A percentile compares a stretch with the other conserved stretches of the same genome.
These are phyloP conservation scores for Leptothorax acervorum DNA, from an alignment of 2,888 invertebrate species.

Conservation along the genomic window DNA sequence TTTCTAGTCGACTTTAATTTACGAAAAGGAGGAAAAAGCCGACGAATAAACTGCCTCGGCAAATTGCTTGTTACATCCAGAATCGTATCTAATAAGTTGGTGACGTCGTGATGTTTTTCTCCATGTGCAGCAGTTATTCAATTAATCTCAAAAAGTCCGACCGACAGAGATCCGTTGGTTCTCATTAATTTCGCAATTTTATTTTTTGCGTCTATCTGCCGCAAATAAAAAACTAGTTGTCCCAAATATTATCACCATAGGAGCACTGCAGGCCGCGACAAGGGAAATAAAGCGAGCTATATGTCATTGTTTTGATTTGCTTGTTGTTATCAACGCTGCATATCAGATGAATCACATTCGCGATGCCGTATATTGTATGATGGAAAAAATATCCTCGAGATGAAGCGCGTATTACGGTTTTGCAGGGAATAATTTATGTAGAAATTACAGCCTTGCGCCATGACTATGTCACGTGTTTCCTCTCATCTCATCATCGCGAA, in stretches of 20 bases:
- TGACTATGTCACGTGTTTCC: not conserved
- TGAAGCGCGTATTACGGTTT: conserved; percentile 3
- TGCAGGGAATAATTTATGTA: conserved; percentile 16
- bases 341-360: conserved; percentile 15
- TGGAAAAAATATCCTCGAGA: conserved; percentile 25
- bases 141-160: conserved; percentile 5
- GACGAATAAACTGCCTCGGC: not conserved
- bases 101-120: not conserved
- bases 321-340: conserved; percentile 26
- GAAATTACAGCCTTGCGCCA: conserved; percentile 20
- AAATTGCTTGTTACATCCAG: conserved; percentile 10
- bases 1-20: conserved; percentile 32
- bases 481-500: conserved; percentile 12
- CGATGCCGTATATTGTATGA: conserved; percentile 33
- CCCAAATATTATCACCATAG: conserved; percentile 13
- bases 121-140: not conserved
- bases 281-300: conserved; percentile 42
- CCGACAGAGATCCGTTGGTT: not conserved
- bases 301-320: conserved; percentile 40
- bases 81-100: not conserved
- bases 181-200: conserved; percentile 30
- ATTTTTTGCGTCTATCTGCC: not conserved
- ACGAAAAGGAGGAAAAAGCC: conserved; percentile 5
- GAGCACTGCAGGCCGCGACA: conserved; percentile 9
- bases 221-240: conserved; percentile 10